These are phyloP conservation scores for Labia minor DNA, from an alignment of 2,888 invertebrate species.

Conservation along the genomic window DNA sequence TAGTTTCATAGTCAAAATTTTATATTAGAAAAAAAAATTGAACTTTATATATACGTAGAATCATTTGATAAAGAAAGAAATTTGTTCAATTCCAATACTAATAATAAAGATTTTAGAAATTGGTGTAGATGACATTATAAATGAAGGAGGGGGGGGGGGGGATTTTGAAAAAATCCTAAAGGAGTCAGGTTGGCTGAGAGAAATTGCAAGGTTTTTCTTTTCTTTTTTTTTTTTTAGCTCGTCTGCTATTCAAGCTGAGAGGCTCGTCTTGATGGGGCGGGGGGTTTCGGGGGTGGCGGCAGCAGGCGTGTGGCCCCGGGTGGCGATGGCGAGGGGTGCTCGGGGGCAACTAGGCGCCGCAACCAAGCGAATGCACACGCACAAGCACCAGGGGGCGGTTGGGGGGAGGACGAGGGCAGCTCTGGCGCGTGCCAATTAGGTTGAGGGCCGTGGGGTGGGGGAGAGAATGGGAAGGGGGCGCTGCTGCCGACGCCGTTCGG, in stretches of 20 bases:
- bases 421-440: constrained; percentile 13
- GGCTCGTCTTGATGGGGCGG: background rate
- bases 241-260: background rate
- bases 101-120: too few species aligned
- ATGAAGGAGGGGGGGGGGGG: too few species aligned
- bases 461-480: background rate
- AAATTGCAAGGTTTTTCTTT: background rate
- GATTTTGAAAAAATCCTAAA: too few species aligned
- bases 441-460: background rate
- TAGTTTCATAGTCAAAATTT: too few species aligned
- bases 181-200: background rate
- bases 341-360: constrained; percentile 7
- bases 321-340: background rate
- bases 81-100: too few species aligned
- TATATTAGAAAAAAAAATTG: too few species aligned
- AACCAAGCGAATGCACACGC: constrained; percentile 8
- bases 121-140: too few species aligned
- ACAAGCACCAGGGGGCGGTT: background rate
- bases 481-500: background rate
- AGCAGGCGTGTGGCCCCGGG: background rate
- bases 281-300: background rate
- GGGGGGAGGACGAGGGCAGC: background rate
- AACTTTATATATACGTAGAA: too few species aligned
- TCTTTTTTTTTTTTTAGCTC: background rate
- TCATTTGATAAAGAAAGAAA: too few species aligned